Base-by-base conservation (phyloP, 2,797 vertebrate genomes). In the Siniperca obscura region DNA sequence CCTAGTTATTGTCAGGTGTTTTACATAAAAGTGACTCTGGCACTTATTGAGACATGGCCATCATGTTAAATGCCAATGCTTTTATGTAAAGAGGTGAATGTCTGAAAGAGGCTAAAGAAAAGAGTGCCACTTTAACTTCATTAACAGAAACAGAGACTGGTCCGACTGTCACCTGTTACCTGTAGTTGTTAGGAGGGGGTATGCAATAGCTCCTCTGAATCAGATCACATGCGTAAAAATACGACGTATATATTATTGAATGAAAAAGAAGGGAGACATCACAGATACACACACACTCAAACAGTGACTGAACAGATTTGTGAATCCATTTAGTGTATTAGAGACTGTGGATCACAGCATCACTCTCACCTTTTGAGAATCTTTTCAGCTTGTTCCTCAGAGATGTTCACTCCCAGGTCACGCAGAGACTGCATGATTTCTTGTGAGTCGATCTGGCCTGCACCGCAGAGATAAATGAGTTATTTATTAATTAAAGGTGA, bases 391-490 rank as follows among this genome's bases (percentile, higher is more conserved):
- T 99, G 98, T 76, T 98, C 97, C 73, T 99, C 97, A 0, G 98
- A 98, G 90, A 99, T 98, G 91, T 97, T 97, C 82, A 99, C 97
- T 1, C 98, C 98, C 70, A 99, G 94, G 92, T 99, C 98, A 60
- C 96, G 93, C n/a, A 99, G 95, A 50, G 97, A 99, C 95, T 99
- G 98, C 92, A 98, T 96, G 87, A 99, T 98, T 90, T 99, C 98
- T 87, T 98, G 98, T 0, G 97, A 97, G 71, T 99, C 98, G 0
- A 99, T 99, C 12, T 90, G 94, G 25, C 98, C 98, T 99, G 90
- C 53, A 70, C 4, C 70, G 65, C 34, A 88, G 1, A 73, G 1
- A 60, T 0, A 14, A 30, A 70, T 25, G 2, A 2, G 34, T 27
- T 13, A n/a, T 53, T 40, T 36, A 56, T 42, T 8, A 7, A 36